phyloP scores from a whole-genome alignment of 2,888 invertebrate species.

The Invenusta paracnida region DNA sequence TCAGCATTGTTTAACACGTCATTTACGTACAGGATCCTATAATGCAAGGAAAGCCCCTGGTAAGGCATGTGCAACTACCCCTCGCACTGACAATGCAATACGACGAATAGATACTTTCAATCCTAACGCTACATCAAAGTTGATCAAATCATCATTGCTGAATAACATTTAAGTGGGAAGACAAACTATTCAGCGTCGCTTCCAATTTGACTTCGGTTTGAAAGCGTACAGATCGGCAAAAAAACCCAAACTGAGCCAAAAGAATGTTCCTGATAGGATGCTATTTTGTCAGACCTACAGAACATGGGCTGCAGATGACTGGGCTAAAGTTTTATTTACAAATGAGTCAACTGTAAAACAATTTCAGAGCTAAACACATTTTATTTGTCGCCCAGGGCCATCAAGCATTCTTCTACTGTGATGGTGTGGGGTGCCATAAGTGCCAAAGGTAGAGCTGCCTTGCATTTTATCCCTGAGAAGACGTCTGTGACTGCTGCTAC shows the following conservation, averaged over 20 bases:
- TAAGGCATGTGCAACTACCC: neutral
- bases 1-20: neutral
- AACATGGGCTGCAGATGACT: neutral
- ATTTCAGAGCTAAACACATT: neutral
- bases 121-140: neutral
- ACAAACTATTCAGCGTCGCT: neutral
- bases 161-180: neutral
- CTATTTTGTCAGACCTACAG: neutral
- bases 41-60: neutral
- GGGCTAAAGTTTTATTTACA: neutral
- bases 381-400: neutral
- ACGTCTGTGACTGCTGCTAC: neutral
- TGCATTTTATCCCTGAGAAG: conserved; percentile 15
- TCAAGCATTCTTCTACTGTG: neutral
- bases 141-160: neutral
- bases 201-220: neutral
- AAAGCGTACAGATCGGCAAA: neutral
- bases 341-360: conserved; percentile 11
- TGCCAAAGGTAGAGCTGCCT: neutral
- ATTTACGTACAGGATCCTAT: neutral
- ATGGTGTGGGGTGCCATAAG: neutral
- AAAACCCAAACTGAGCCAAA: neutral
- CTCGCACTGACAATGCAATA: neutral
- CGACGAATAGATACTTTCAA: neutral
- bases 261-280: neutral